phyloP scores from a whole-genome alignment of 2,113 vertebrate genomes.

The Astur gentilis region DNA sequence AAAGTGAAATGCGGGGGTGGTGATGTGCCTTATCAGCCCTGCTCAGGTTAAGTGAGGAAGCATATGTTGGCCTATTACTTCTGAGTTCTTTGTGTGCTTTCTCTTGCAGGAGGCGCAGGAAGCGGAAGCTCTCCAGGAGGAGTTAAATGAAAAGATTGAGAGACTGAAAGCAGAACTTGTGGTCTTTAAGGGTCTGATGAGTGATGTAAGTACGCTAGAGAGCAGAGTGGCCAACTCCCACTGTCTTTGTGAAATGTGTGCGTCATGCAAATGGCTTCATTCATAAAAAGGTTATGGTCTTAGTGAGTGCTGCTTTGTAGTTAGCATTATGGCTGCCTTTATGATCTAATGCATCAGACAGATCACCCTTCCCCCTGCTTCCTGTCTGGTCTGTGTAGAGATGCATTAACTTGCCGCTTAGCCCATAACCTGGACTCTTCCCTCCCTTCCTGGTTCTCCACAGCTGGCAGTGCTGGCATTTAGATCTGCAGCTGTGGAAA shows the following conservation, averaged over 20 bases:
- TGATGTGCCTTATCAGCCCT: not conserved
- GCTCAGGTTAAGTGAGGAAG: not conserved
- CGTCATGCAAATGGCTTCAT: constrained; percentile 64
- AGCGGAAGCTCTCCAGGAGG: constrained; percentile 86
- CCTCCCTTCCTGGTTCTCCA: not conserved
- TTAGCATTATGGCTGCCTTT: constrained; percentile 65
- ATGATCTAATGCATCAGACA: constrained; percentile 65
- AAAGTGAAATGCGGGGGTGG: not conserved
- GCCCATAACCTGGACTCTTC: constrained; percentile 47
- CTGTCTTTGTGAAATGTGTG: not conserved
- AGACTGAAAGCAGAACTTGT: constrained; percentile 93
- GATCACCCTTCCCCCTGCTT: constrained; percentile 55
- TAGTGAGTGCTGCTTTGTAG: constrained; percentile 68
- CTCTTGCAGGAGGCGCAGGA: constrained; percentile 81
- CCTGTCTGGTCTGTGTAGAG: constrained; percentile 68
- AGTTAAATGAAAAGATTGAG: constrained; percentile 92
- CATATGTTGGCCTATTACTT: not conserved
- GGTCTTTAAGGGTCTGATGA: constrained; percentile 98
- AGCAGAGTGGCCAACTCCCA: not conserved
- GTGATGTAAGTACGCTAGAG: constrained; percentile 85
- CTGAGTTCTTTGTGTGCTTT: not conserved
- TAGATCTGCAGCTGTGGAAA: not conserved
- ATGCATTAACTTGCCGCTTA: constrained; percentile 76
- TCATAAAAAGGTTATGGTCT: constrained; percentile 38
- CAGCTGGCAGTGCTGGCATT: not conserved